Percentiles rank a stretch among this genome's conserved stretches.
These are phyloP conservation scores for Volucella inanis DNA, from an alignment of 2,888 invertebrate genomes.

Conservation along the genomic window DNA sequence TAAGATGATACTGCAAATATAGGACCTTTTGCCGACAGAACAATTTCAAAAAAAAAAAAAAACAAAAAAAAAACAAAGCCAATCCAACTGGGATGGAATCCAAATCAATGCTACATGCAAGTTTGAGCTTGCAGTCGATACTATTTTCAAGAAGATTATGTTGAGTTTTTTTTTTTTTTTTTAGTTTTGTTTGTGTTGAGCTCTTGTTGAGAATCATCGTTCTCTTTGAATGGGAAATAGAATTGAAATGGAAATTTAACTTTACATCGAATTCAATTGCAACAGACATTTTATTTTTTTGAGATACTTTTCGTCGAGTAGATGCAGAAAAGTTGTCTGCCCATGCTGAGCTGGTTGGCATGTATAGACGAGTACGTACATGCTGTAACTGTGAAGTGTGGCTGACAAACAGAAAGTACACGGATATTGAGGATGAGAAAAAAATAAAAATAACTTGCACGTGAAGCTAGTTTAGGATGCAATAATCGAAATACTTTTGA, in stretches of 20 bases:
- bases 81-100: background rate
- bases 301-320: no score
- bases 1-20: no score
- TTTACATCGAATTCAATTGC: slow-evolving; percentile 19
- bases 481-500: background rate
- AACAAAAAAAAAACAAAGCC: background rate
- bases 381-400: no score
- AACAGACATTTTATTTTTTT: background rate
- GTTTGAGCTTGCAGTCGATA: background rate
- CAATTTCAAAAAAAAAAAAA: background rate
- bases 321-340: no score
- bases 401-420: no score
- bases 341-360: no score
- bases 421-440: no score
- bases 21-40: background rate
- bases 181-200: background rate
- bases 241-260: slow-evolving; percentile 1
- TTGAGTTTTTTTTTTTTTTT: background rate
- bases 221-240: slow-evolving; percentile 13
- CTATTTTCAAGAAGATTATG: background rate
- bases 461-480: background rate
- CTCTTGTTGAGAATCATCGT: background rate
- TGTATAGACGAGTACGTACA: no score
- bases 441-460: no score
- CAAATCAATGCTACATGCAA: slow-evolving; percentile 5